A percentile compares a stretch with the other conserved stretches of the same genome.
phyloP scores from a whole-genome alignment of 2,797 vertebrate genomes.

The Eleutherodactylus coqui region DNA sequence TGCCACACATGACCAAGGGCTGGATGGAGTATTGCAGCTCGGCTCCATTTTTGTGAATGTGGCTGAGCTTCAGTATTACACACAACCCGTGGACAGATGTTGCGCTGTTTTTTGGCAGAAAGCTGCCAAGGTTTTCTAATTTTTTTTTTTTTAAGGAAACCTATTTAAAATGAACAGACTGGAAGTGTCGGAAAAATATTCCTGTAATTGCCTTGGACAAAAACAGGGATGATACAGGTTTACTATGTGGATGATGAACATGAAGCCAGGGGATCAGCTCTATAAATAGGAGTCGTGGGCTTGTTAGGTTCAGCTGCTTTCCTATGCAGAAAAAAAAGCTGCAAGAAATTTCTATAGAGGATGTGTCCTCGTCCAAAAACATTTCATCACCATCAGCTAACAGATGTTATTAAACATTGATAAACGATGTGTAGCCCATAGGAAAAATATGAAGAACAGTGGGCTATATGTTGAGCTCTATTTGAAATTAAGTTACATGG shows the following conservation, averaged over 20 bases:
- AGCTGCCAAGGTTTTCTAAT: too few relatives aligned
- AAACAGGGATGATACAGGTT: background rate
- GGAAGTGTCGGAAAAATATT: background rate
- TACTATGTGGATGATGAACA: background rate
- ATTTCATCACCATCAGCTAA: background rate
- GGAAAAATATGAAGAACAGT: background rate
- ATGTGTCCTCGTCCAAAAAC: background rate
- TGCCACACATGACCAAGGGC: too few relatives aligned
- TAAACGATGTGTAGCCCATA: background rate
- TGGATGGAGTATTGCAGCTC: too few relatives aligned
- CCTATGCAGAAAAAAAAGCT: background rate
- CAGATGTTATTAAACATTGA: slow-evolving; percentile 10
- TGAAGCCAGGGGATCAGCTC: slow-evolving; percentile 1
- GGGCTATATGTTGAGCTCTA: background rate
- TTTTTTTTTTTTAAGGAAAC: background rate
- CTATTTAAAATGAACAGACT: too few relatives aligned
- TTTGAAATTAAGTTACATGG: background rate
- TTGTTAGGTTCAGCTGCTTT: slow-evolving; percentile 6
- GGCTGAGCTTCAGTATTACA: too few relatives aligned
- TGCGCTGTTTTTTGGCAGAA: too few relatives aligned
- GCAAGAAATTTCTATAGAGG: background rate
- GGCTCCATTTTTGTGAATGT: too few relatives aligned
- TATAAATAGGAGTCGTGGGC: slow-evolving; percentile 28
- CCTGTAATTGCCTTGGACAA: background rate
- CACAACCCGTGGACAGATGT: too few relatives aligned